A percentile compares a stretch with the other conserved stretches of the same genome.
Evolutionary conservation across 2,113 vertebrate species (phyloP).

Genomic region (Phyllostomus hastatus): DNA sequence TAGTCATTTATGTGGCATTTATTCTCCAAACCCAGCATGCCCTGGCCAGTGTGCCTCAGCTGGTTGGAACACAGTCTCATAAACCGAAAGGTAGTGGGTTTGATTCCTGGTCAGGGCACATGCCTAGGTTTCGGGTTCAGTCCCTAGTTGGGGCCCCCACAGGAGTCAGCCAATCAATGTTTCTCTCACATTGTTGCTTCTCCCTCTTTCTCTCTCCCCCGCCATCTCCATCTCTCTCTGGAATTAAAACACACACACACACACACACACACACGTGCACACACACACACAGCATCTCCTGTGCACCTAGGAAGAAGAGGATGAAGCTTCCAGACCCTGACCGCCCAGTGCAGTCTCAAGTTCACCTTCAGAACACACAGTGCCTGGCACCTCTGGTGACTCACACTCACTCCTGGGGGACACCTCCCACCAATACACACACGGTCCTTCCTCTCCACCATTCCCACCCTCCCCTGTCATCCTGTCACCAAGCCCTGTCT

Average conservation of each 20-base stretch:
- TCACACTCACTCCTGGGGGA: not conserved
- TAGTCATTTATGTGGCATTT: not conserved
- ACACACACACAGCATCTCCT: not conserved
- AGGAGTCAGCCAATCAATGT: too few relatives aligned
- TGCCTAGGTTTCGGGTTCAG: too few relatives aligned
- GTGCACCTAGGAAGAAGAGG: not conserved
- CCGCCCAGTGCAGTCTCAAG: not conserved
- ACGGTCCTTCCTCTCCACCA: not conserved
- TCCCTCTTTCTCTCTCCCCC: too few relatives aligned
- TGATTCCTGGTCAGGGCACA: too few relatives aligned
- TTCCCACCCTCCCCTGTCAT: not conserved
- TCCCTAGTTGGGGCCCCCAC: too few relatives aligned
- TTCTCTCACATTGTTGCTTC: too few relatives aligned
- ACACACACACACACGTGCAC: too few relatives aligned
- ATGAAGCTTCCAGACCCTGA: not conserved
- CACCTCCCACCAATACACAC: accelerated
- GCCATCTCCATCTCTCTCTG: too few relatives aligned
- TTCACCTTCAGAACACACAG: not conserved
- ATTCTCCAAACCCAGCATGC: not conserved
- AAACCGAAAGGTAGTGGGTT: too few relatives aligned
- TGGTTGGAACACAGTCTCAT: too few relatives aligned
- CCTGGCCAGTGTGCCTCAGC: too few relatives aligned
- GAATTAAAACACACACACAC: too few relatives aligned
- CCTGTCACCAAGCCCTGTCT: not conserved
- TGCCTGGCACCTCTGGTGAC: not conserved